These are phyloP conservation scores for Centropristis striata DNA, from an alignment of 2,113 vertebrate species.

Conservation along the genomic window DNA sequence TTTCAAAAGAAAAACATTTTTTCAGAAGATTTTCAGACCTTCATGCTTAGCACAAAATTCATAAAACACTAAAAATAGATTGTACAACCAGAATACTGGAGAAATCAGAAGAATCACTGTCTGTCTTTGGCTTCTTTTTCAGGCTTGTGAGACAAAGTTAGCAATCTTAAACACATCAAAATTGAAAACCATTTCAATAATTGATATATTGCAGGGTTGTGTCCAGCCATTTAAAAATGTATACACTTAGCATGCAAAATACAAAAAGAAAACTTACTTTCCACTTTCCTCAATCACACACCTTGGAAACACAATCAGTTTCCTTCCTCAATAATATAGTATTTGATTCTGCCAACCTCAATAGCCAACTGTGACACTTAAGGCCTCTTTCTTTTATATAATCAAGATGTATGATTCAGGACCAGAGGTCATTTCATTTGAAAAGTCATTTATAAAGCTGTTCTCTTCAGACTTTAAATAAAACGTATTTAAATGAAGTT, in stretches of 20 bases:
- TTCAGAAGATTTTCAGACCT: neutral
- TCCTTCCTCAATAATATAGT: neutral
- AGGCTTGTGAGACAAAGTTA: neutral
- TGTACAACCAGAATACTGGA: neutral
- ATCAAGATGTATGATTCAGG: neutral
- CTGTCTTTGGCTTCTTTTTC: neutral
- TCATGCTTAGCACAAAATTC: neutral
- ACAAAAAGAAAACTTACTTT: neutral
- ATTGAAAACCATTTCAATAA: neutral
- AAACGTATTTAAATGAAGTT: neutral
- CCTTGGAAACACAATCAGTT: neutral
- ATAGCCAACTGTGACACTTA: neutral
- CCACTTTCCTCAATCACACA: neutral
- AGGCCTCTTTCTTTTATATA: neutral
- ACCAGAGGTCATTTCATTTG: neutral
- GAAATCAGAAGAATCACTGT: neutral
- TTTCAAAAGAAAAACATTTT: neutral
- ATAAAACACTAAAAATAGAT: neutral
- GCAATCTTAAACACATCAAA: neutral
- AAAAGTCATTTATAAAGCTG: neutral
- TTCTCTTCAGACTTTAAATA: neutral
- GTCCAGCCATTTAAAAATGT: neutral
- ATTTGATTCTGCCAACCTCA: neutral
- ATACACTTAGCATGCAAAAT: neutral
- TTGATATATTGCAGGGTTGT: neutral